Evolutionary conservation across 2,797 vertebrate genomes (phyloP).

Genomic region (Ptychobarbus kaznakovi): DNA sequence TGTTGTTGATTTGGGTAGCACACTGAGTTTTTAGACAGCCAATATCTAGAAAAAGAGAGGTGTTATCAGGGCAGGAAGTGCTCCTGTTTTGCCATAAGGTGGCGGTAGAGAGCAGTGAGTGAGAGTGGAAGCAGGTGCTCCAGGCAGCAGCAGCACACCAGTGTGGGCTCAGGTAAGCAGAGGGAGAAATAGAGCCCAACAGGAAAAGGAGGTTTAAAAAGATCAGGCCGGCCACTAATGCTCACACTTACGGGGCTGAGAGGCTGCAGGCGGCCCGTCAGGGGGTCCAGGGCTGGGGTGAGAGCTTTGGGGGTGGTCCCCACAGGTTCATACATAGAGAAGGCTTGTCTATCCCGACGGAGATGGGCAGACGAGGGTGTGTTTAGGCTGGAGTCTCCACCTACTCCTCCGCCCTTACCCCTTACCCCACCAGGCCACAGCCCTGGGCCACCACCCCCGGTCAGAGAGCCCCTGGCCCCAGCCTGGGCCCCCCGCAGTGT

Average conservation of each 20-base stretch:
- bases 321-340: constrained; percentile 97
- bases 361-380: constrained; percentile 70
- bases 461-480: constrained; percentile 76
- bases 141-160: constrained; percentile 37
- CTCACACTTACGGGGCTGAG: constrained; percentile 89
- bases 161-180: constrained; percentile 35
- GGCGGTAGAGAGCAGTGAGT: constrained; percentile 50
- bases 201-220: constrained; percentile 42
- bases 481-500: constrained; percentile 89
- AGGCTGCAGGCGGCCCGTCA: constrained; percentile 89
- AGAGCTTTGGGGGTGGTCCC: constrained; percentile 88
- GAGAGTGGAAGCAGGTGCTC: constrained; percentile 38
- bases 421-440: constrained; percentile 63
- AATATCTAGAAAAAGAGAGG: constrained; percentile 3
- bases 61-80: constrained; percentile 26
- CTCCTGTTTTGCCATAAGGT: constrained; percentile 48
- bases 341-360: constrained; percentile 92
- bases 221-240: constrained; percentile 58
- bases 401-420: constrained; percentile 63
- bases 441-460: constrained; percentile 70
- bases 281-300: constrained; percentile 87
- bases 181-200: constrained; percentile 56
- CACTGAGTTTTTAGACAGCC: background rate
- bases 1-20: background rate
- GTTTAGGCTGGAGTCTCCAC: constrained; percentile 67